Percentiles rank a stretch among this genome's conserved stretches.
These are phyloP conservation scores for Ferdinandea cuprea DNA, from an alignment of 2,888 invertebrate genomes.

Conservation along the genomic window DNA sequence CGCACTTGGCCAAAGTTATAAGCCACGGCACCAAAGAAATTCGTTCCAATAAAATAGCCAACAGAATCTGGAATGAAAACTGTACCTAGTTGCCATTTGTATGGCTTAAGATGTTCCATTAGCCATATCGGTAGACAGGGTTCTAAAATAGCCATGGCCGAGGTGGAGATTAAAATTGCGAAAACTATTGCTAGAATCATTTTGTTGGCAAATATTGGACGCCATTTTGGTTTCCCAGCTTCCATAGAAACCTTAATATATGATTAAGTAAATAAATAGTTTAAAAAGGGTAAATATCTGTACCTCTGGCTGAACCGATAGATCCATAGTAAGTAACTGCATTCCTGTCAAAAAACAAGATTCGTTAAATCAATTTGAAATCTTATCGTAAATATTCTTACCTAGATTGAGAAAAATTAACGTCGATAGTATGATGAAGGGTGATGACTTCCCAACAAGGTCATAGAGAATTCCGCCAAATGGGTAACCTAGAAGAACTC, in stretches of 20 bases:
- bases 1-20: conserved; percentile 87
- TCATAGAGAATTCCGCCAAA: conserved; percentile 91
- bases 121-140: conserved; percentile 93
- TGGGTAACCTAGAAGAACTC: conserved; percentile 92
- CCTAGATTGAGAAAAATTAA: conserved; percentile 85
- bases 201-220: conserved; percentile 85
- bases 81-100: conserved; percentile 89
- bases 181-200: conserved; percentile 86
- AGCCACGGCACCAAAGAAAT: conserved; percentile 88
- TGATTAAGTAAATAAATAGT: not conserved
- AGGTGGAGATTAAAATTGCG: conserved; percentile 90
- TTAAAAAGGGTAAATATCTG: not conserved
- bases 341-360: conserved; percentile 74
- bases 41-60: conserved; percentile 92
- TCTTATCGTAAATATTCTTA: conserved; percentile 75
- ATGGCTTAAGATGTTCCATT: conserved; percentile 83
- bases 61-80: conserved; percentile 94
- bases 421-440: conserved; percentile 88
- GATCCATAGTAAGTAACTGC: conserved; percentile 80
- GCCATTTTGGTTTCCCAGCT: conserved; percentile 83
- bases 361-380: not conserved
- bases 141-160: conserved; percentile 92
- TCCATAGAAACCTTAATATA: conserved; percentile 75
- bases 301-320: conserved; percentile 80
- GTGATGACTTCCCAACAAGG: conserved; percentile 89